Percentiles rank a stretch among this genome's conserved stretches.
Evolutionary conservation across 2,113 vertebrate species (phyloP).

Genomic region (Taurulus bubalis): DNA sequence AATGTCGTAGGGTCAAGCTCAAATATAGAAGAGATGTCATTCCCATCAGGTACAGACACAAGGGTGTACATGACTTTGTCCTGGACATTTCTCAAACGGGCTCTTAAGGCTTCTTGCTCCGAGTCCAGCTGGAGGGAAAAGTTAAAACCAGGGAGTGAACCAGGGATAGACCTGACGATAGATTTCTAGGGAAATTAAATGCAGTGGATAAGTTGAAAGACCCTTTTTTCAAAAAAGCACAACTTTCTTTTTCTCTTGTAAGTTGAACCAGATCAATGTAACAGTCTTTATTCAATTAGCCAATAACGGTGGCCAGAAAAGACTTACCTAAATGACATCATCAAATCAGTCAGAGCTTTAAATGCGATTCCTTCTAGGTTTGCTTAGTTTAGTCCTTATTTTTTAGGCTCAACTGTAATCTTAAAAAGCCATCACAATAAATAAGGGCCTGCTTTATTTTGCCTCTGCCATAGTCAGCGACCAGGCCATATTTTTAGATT

Average conservation of each 20-base stretch:
- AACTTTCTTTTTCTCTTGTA: background rate
- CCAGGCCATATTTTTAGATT: background rate
- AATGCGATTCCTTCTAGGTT: background rate
- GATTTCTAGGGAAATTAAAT: slow-evolving; percentile 22
- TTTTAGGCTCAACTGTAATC: background rate
- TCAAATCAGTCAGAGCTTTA: background rate
- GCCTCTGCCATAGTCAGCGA: background rate
- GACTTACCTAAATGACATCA: background rate
- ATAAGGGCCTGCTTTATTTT: background rate
- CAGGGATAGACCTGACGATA: background rate
- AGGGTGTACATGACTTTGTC: slow-evolving; percentile 97
- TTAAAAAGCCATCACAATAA: background rate
- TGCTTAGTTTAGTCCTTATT: background rate
- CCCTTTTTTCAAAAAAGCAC: background rate
- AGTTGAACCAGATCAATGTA: slow-evolving; percentile 12
- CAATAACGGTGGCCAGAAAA: background rate
- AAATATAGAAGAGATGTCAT: slow-evolving; percentile 98
- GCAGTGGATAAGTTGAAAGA: slow-evolving; percentile 11
- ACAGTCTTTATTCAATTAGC: slow-evolving; percentile 27
- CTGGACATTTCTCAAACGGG: slow-evolving; percentile 82
- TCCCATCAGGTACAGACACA: slow-evolving; percentile 96
- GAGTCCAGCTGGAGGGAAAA: slow-evolving; percentile 87
- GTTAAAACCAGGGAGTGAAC: background rate
- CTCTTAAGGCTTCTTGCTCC: slow-evolving; percentile 89
- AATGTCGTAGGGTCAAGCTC: slow-evolving; percentile 97